phyloP scores from a whole-genome alignment of 2,113 vertebrate species.

The Thunnus thynnus region DNA sequence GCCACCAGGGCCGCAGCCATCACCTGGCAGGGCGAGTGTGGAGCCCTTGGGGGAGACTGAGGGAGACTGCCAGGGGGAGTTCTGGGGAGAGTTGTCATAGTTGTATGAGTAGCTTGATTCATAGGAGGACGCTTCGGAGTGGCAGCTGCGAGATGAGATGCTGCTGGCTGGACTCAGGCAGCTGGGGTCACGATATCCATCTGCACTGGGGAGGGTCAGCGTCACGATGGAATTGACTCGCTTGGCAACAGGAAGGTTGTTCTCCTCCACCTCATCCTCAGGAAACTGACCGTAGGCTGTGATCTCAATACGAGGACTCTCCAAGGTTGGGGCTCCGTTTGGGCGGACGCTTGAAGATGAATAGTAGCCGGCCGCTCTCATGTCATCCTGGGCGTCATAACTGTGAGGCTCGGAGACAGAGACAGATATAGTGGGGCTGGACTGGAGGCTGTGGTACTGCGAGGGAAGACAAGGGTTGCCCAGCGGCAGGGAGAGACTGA shows the following conservation, averaged over 20 bases:
- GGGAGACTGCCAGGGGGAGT: slow-evolving; percentile 96
- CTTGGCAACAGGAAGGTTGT: slow-evolving; percentile 83
- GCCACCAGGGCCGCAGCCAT: slow-evolving; percentile 85
- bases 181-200: slow-evolving; percentile 93
- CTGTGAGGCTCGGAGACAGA: slow-evolving; percentile 86
- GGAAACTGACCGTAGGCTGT: slow-evolving; percentile 94
- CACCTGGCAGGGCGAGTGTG: slow-evolving; percentile 75
- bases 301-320: slow-evolving; percentile 98
- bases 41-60: slow-evolving; percentile 94
- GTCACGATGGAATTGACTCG: slow-evolving; percentile 91
- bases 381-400: slow-evolving; percentile 86
- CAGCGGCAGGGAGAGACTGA: slow-evolving; percentile 88
- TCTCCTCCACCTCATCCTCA: slow-evolving; percentile 89
- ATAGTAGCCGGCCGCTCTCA: slow-evolving; percentile 83
- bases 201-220: slow-evolving; percentile 90
- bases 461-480: slow-evolving; percentile 88
- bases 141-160: slow-evolving; percentile 96
- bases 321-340: slow-evolving; percentile 90
- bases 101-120: slow-evolving; percentile 95
- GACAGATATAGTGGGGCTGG: slow-evolving; percentile 87
- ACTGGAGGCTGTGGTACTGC: slow-evolving; percentile 92
- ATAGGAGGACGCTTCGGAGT: slow-evolving; percentile 95
- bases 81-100: slow-evolving; percentile 93
- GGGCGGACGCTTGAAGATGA: slow-evolving; percentile 86
- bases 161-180: slow-evolving; percentile 98